Evolutionary conservation across 2,113 vertebrate genomes (phyloP).

Genomic region (Glareola pratincola): DNA sequence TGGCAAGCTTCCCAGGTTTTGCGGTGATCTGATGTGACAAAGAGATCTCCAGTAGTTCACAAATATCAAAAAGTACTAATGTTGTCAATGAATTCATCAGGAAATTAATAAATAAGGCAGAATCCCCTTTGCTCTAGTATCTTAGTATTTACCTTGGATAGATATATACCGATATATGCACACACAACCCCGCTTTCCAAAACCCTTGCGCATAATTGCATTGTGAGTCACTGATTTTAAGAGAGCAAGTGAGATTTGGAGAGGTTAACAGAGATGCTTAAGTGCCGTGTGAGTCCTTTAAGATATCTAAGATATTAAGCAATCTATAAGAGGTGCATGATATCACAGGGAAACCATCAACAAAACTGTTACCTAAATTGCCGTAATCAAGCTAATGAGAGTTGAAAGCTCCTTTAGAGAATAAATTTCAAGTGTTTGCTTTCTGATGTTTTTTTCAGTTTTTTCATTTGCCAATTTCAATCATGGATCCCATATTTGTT

Average conservation of each 20-base stretch:
- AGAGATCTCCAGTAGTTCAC: background rate
- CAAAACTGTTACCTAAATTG: background rate
- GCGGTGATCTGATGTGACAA: background rate
- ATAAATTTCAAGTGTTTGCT: background rate
- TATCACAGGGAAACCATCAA: background rate
- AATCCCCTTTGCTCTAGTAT: background rate
- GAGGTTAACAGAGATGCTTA: background rate
- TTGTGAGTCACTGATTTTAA: background rate
- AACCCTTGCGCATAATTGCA: background rate
- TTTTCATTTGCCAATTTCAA: background rate
- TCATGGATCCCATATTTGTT: background rate
- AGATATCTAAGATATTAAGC: background rate
- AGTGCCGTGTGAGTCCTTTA: background rate
- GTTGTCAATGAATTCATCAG: background rate
- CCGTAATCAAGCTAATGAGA: background rate
- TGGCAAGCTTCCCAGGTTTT: background rate
- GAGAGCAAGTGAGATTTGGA: background rate
- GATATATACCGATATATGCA: background rate
- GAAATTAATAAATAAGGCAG: background rate
- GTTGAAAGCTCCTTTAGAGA: background rate
- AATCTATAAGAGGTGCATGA: background rate
- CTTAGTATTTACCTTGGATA: background rate
- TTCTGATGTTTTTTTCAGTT: background rate
- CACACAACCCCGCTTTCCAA: background rate
- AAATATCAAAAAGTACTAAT: fast-evolving